A percentile compares a stretch with the other conserved stretches of the same genome.
Conservation (phyloP, 2,888 invertebrate genomes). For the Bugulina stolonifera region DNA sequence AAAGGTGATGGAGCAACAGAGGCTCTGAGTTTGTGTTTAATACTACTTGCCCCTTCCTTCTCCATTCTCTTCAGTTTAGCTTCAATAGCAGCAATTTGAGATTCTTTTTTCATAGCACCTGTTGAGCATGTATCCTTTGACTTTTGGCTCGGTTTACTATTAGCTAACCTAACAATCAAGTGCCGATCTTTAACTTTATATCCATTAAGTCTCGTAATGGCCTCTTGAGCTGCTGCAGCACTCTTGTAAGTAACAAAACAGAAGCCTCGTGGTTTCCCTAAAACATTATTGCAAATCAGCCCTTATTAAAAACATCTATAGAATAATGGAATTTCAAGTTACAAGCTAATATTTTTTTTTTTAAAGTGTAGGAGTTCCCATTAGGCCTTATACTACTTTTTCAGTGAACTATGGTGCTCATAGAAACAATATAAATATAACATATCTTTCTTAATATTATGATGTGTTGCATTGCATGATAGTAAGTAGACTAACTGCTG, state of each 20-base stretch:
- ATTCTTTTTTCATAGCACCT: neutral
- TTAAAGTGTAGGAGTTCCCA: too few relatives aligned
- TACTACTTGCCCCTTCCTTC: constrained; percentile 1
- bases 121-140: too few relatives aligned
- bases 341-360: too few relatives aligned
- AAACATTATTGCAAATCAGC: too few relatives aligned
- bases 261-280: constrained; percentile 1
- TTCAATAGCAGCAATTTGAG: constrained; percentile 13
- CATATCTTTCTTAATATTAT: too few relatives aligned
- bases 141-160: neutral
- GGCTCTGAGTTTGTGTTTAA: neutral
- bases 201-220: neutral
- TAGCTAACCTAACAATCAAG: neutral
- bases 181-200: neutral
- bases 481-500: too few relatives aligned
- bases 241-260: constrained; percentile 11
- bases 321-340: too few relatives aligned
- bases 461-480: too few relatives aligned
- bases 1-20: neutral
- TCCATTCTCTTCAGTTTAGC: constrained; percentile 16
- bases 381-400: too few relatives aligned
- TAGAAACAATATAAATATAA: too few relatives aligned
- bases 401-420: too few relatives aligned
- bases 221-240: neutral
- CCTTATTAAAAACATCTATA: too few relatives aligned